Base-by-base conservation (phyloP, 2,888 invertebrate genomes). In the Cyaniris semiargus region DNA sequence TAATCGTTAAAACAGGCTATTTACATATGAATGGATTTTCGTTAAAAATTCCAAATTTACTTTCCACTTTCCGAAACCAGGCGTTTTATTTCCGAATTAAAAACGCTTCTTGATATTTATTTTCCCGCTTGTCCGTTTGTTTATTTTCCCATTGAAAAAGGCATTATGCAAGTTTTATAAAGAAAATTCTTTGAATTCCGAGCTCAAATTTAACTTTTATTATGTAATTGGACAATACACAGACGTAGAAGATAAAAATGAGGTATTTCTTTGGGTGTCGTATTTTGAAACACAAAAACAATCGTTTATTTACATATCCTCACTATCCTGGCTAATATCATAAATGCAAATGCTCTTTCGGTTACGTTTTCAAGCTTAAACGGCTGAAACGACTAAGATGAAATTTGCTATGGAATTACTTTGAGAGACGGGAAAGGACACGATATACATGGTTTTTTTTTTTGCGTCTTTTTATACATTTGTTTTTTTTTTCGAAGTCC, bases 21-120 rank as follows among this genome's bases (percentile, higher is more conserved):
- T 81, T 81, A 80, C 81, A 81, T 81, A 79, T 78, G 79, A 80
- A 79, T 79, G 80, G 78, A 78, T 79, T 80, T 79, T 78, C 76
- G 66, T 79, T 78, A 80, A 80, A 81, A 80, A 75, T 70, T 76
- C 72, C 74, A 76, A 77, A 80, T 80, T 79, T 77, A 48, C 76
- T 70, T 66, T 48, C 71, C 77, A 74, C 77, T 75, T 76, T 76
- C 78, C 78, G 78, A 77, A 78, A 76, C 76, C 78, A 58, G 76
- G 60, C 76, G 76, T 78, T 79, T 79, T 77, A 77, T 79, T 76
- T 79, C 77, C 77, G 76, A 79, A 78, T 23, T 71, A 15, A 76
- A 70, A 34, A 48, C 18, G 44, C 53, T 74, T 31, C 34, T 56
- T 56, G 53, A 34, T 71, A 70, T 48, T 76, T 76, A 48, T 23